These are phyloP conservation scores for Sebastes taczanowskii DNA, from an alignment of 2,797 vertebrate species.

Conservation along the genomic window DNA sequence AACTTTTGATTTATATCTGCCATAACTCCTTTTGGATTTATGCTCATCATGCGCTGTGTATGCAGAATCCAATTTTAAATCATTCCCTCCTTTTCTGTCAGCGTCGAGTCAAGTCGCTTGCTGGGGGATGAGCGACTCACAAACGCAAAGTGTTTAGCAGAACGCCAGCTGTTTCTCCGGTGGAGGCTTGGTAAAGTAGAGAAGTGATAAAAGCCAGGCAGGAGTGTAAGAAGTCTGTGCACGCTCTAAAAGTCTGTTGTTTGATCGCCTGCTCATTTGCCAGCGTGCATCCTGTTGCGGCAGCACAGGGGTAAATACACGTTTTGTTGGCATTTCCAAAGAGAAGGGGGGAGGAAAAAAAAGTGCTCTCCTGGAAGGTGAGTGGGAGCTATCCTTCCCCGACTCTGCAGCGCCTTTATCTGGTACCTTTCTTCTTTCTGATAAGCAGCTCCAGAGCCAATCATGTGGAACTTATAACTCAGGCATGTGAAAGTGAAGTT, in stretches of 20 bases:
- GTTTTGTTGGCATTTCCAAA: slow-evolving; percentile 48
- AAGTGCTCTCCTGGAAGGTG: slow-evolving; percentile 38
- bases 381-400: slow-evolving; percentile 56
- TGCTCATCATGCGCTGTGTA: slow-evolving; percentile 55
- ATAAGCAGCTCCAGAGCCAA: slow-evolving; percentile 67
- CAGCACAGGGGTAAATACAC: slow-evolving; percentile 46
- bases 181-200: slow-evolving; percentile 28
- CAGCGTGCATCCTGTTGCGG: slow-evolving; percentile 41
- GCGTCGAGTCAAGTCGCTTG: slow-evolving; percentile 2
- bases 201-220: slow-evolving; percentile 52
- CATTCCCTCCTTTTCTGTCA: slow-evolving; percentile 42
- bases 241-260: slow-evolving; percentile 36
- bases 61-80: slow-evolving; percentile 63
- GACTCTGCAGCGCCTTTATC: slow-evolving; percentile 54
- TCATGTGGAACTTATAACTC: slow-evolving; percentile 63
- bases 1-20: slow-evolving; percentile 68
- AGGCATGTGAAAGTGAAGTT: slow-evolving; percentile 53
- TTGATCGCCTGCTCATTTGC: slow-evolving; percentile 60
- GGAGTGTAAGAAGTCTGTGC: slow-evolving; percentile 49
- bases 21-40: slow-evolving; percentile 60
- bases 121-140: slow-evolving; percentile 47
- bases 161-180: slow-evolving; percentile 59
- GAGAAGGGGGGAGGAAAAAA: not conserved
- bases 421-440: slow-evolving; percentile 60
- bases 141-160: slow-evolving; percentile 58